Evolutionary conservation across 2,113 vertebrate genomes (phyloP), one percentile per base, ranked within the genome.

Genomic region (cat (Felis catus)): DNA sequence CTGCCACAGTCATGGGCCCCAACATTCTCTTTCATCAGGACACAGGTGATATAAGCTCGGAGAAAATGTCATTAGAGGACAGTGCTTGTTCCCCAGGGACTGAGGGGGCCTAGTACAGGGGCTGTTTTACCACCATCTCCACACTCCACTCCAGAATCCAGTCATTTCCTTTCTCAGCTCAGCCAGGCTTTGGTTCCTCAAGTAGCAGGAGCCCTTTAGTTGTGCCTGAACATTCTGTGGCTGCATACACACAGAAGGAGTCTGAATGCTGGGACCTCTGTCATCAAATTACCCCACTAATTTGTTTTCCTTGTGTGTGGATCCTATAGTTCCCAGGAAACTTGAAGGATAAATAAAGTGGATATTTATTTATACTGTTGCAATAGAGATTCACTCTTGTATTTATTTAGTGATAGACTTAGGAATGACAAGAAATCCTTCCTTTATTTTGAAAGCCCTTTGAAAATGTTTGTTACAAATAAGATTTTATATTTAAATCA

Each of bases 291-390:
- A 66, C 48, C 27, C 31, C 21, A 53, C 58, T 74, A 70, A 80
- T 73, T 82, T 94, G 61, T 97, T 96, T 95, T 96, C 90, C 71
- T 70, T 79, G 21, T 85, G 18, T 73, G 51, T 70, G 5, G 31
- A 81, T 90, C 68, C 27, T 68, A 39, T 55, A 45, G 66, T 97
- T 97, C 66, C 78, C 73, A 85, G 82, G 76, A 93, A 85, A 94
- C 36, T 13, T 92, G 33, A 95, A 95, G 85, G 95, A 82, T 92
- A 95, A 96, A 96, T 95, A 97, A 85, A 97, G 81, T 58, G 21
- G 27, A 12, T 82, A 89, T 39, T 84, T 95, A 65, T 94, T 97
- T 95, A 66, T 70, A 61, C 58, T 41, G 41, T 95, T 84, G 7
- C 25, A 78, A 53, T 45, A 58, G 92, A 93, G 58, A 58, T 63